Percentiles rank a stretch among this genome's conserved stretches.
Evolutionary conservation across 2,113 vertebrate species (phyloP).

Genomic region (Orthonyx spaldingii): DNA sequence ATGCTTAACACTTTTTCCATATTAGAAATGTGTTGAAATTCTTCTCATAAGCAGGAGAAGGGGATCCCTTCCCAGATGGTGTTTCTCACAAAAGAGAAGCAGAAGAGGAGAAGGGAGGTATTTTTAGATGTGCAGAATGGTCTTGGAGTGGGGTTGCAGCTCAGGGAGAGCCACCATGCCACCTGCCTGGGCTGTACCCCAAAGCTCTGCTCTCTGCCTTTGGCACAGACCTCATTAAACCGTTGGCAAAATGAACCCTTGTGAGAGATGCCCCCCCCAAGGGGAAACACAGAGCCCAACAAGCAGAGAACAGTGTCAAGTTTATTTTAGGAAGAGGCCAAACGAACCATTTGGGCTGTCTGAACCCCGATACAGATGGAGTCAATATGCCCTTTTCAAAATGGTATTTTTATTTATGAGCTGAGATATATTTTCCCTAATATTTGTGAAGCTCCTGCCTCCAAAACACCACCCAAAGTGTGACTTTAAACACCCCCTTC

Average conservation of each 20-base stretch:
- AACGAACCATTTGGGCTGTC: background rate
- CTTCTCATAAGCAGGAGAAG: background rate
- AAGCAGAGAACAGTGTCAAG: background rate
- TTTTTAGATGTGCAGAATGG: background rate
- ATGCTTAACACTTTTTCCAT: background rate
- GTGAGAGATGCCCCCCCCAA: background rate
- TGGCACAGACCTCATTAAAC: background rate
- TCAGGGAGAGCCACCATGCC: background rate
- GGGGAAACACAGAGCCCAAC: background rate
- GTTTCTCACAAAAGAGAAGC: background rate
- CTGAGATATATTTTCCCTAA: background rate
- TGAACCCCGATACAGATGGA: background rate
- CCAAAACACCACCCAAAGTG: background rate
- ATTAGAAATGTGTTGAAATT: background rate
- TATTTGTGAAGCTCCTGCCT: background rate
- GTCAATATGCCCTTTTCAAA: background rate
- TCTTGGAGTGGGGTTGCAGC: fast-evolving
- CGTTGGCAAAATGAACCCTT: background rate
- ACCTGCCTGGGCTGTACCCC: background rate
- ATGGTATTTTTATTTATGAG: background rate
- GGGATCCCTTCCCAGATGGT: background rate
- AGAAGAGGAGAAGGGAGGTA: background rate
- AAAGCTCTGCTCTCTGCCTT: background rate
- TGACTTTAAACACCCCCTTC: background rate
- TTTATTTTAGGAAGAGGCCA: background rate